Percentiles rank a stretch among this genome's conserved stretches.
These are phyloP conservation scores for Miichthys miiuy DNA, from an alignment of 2,797 vertebrate genomes.

Conservation along the genomic window DNA sequence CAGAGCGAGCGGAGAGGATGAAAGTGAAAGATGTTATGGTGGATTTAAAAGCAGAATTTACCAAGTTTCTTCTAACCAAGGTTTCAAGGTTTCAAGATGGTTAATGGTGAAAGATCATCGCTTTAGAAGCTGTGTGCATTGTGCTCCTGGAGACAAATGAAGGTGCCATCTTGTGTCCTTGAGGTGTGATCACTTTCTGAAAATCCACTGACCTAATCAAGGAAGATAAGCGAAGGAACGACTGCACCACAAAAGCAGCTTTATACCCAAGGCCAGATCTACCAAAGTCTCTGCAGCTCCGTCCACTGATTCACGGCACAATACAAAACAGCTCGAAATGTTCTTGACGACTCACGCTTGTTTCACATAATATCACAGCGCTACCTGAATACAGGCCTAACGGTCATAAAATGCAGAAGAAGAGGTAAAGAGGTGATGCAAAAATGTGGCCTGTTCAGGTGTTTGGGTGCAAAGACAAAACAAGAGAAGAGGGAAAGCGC, in stretches of 20 bases:
- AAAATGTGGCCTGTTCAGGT: conserved; percentile 16
- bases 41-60: conserved; percentile 45
- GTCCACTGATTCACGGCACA: conserved; percentile 22
- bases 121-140: conserved; percentile 9
- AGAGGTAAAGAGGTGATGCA: conserved; percentile 29
- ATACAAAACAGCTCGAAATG: conserved; percentile 33
- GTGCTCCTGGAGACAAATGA: conserved; percentile 41
- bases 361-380: conserved; percentile 49
- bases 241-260: conserved; percentile 41
- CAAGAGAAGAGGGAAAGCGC: conserved; percentile 28
- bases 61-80: conserved; percentile 19
- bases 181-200: conserved; percentile 60
- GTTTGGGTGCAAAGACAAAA: conserved; percentile 27
- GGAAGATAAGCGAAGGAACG: conserved; percentile 42
- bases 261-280: conserved; percentile 38
- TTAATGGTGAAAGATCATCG: conserved; percentile 43
- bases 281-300: conserved; percentile 30
- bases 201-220: conserved; percentile 66
- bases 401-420: conserved; percentile 37
- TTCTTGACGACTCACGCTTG: conserved; percentile 24
- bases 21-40: conserved; percentile 7
- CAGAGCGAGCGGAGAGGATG: not conserved
- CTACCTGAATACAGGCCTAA: conserved; percentile 55
- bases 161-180: conserved; percentile 63
- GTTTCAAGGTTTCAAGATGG: conserved; percentile 36